phyloP scores from a whole-genome alignment of 2,113 vertebrate genomes.

The Mustelus asterias region DNA sequence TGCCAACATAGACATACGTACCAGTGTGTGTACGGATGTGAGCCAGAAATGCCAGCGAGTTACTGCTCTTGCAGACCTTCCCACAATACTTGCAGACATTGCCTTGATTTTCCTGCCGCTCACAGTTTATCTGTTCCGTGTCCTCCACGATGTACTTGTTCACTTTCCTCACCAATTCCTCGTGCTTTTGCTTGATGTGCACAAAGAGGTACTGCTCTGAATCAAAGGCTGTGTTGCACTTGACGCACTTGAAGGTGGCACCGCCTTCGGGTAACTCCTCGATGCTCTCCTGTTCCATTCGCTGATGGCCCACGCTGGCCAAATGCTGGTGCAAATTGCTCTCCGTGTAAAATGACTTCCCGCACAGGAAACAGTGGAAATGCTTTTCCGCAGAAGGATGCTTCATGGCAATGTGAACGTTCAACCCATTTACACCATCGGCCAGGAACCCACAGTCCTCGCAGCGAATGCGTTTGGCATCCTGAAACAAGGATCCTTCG shows the following conservation, averaged over 20 bases:
- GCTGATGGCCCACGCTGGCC: constrained; percentile 81
- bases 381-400: constrained; percentile 93
- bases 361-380: constrained; percentile 91
- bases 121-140: constrained; percentile 92
- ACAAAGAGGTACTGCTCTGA: constrained; percentile 86
- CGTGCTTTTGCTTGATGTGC: constrained; percentile 95
- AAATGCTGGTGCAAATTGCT: constrained; percentile 96
- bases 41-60: constrained; percentile 95
- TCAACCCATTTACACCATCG: constrained; percentile 87
- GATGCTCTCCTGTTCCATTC: constrained; percentile 86
- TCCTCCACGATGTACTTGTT: constrained; percentile 96
- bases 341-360: constrained; percentile 94
- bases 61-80: constrained; percentile 96
- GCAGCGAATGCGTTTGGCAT: constrained; percentile 71
- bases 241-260: constrained; percentile 87
- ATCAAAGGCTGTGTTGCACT: constrained; percentile 85
- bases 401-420: constrained; percentile 97
- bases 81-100: constrained; percentile 90
- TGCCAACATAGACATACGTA: constrained; percentile 49
- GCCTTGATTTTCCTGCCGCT: constrained; percentile 93
- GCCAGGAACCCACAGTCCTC: constrained; percentile 97
- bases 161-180: constrained; percentile 87
- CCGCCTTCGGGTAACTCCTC: constrained; percentile 89
- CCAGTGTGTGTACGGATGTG: constrained; percentile 96
- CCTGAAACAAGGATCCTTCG: constrained; percentile 49